Percentiles rank a stretch among this genome's conserved stretches.
Conservation (phyloP, 2,888 invertebrate species). For the Ennomos fuscantarius region DNA sequence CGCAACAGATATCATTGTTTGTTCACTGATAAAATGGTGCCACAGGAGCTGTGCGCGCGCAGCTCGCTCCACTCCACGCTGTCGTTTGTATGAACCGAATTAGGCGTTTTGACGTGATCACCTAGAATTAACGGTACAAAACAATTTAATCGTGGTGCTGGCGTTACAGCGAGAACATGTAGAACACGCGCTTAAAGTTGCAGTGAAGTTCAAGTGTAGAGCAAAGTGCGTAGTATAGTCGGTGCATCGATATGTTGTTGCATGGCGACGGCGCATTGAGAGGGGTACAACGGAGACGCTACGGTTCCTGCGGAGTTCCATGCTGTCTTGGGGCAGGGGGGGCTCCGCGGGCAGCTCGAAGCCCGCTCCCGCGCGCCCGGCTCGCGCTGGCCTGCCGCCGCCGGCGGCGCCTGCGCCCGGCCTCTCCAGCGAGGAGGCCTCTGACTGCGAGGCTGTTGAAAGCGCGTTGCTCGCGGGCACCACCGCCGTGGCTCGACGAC, state of each 20-base stretch:
- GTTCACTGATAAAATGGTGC: constrained; percentile 68
- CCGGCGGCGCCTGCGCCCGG: constrained; percentile 33
- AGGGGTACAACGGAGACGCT: constrained; percentile 83
- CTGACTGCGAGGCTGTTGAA: constrained; percentile 59
- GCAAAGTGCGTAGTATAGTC: constrained; percentile 56
- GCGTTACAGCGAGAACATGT: constrained; percentile 23
- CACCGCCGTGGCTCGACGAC: constrained; percentile 75
- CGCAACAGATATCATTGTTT: constrained; percentile 71
- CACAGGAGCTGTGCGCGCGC: constrained; percentile 60
- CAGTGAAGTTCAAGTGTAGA: constrained; percentile 46
- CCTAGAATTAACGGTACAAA: constrained; percentile 20
- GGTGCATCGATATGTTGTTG: constrained; percentile 81
- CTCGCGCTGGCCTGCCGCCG: constrained; percentile 35
- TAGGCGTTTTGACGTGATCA: constrained; percentile 51
- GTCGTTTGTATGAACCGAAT: constrained; percentile 50
- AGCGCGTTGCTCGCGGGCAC: constrained; percentile 72
- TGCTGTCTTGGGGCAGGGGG: constrained; percentile 76
- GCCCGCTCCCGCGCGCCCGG: constrained; percentile 49
- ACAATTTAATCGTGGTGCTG: constrained; percentile 8
- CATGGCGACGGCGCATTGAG: constrained; percentile 68
- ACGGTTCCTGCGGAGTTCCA: constrained; percentile 79
- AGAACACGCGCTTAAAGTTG: constrained; percentile 11
- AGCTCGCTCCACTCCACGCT: constrained; percentile 41
- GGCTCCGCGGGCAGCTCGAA: constrained; percentile 61
- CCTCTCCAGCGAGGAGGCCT: constrained; percentile 56